Percentiles rank a stretch among this genome's conserved stretches.
These are phyloP conservation scores for Drosophila trapezifrons DNA, from an alignment of 1,140 invertebrate genomes.

Conservation along the genomic window DNA sequence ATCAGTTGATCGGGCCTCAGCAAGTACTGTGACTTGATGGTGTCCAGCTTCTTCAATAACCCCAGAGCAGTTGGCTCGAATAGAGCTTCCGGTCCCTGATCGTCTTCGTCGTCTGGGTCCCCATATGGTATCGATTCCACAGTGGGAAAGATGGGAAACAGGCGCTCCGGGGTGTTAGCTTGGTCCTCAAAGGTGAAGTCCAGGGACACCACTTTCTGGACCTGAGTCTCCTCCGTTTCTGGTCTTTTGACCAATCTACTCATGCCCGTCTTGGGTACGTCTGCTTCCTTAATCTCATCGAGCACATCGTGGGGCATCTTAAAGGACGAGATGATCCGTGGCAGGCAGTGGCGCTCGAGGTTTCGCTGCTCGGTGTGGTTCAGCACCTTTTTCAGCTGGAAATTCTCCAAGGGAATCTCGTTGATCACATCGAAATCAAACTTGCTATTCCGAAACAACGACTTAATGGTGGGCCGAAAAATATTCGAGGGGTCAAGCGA, in stretches of 20 bases:
- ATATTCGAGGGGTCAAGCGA: constrained; percentile 18
- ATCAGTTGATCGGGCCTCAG: constrained; percentile 1
- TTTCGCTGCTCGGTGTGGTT: constrained; percentile 33
- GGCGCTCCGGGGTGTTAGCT: constrained; percentile 44
- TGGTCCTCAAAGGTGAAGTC: constrained; percentile 50
- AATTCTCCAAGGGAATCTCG: constrained; percentile 32
- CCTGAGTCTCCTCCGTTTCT: constrained; percentile 13
- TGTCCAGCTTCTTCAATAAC: constrained; percentile 48
- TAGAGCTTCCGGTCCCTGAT: neutral
- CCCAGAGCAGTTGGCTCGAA: constrained; percentile 21
- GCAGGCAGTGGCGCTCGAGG: constrained; percentile 44
- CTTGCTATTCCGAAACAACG: constrained; percentile 21
- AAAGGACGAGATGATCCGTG: constrained; percentile 68
- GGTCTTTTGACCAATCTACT: constrained; percentile 15
- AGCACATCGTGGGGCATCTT: constrained; percentile 63
- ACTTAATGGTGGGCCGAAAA: constrained; percentile 51
- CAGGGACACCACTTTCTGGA: neutral
- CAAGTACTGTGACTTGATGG: constrained; percentile 24
- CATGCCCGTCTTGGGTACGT: neutral
- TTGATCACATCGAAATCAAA: accelerated
- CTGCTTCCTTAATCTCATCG: constrained; percentile 38
- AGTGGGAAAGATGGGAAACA: constrained; percentile 45
- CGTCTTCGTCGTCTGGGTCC: neutral
- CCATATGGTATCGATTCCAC: constrained; percentile 15
- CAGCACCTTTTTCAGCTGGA: constrained; percentile 28